Conservation (phyloP, 2,797 vertebrate genomes). For the Discoglossus pictus region DNA sequence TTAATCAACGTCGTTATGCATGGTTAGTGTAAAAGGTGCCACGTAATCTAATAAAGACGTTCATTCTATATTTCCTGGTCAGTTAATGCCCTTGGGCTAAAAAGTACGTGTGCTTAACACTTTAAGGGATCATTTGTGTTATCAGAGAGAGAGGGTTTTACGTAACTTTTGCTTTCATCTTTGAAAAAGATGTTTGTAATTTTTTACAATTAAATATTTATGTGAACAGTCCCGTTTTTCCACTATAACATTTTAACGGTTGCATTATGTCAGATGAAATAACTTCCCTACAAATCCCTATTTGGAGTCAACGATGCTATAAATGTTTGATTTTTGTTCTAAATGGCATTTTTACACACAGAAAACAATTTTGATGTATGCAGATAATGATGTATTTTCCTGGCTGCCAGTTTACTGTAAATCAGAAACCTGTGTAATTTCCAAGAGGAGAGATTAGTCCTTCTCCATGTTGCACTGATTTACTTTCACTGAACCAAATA, state of each 20-base stretch:
- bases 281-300: slow-evolving; percentile 53
- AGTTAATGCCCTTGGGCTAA: background rate
- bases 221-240: slow-evolving; percentile 52
- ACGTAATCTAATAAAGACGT: background rate
- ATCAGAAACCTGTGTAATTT: slow-evolving; percentile 52
- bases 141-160: slow-evolving; percentile 47
- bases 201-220: slow-evolving; percentile 54
- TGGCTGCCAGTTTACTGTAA: slow-evolving; percentile 53
- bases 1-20: background rate
- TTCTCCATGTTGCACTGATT: slow-evolving; percentile 50
- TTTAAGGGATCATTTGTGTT: slow-evolving; percentile 34
- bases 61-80: background rate
- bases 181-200: slow-evolving; percentile 56
- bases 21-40: slow-evolving; percentile 1
- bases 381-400: slow-evolving; percentile 60
- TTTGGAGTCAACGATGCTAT: slow-evolving; percentile 57
- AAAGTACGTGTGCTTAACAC: background rate
- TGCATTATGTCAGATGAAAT: slow-evolving; percentile 54
- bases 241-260: slow-evolving; percentile 53
- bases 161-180: slow-evolving; percentile 52
- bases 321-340: slow-evolving; percentile 59
- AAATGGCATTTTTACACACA: slow-evolving; percentile 57
- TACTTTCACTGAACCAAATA: slow-evolving; percentile 54
- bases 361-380: slow-evolving; percentile 57
- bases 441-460: slow-evolving; percentile 45